Evolutionary conservation across 2,888 invertebrate genomes (phyloP).

Genomic region (Trisateles emortualis): DNA sequence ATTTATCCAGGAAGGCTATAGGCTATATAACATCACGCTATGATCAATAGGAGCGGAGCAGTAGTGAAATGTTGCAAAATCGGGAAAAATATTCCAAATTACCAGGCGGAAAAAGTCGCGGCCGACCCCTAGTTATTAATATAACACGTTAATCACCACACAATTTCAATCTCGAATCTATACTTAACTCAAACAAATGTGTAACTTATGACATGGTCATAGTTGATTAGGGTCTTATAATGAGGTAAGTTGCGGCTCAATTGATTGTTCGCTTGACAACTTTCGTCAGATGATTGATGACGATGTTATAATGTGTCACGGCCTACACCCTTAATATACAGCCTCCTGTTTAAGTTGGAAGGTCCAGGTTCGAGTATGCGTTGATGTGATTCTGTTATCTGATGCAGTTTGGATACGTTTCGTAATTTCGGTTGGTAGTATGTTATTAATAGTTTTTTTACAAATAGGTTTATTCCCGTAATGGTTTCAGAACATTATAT

Average conservation of each 20-base stretch:
- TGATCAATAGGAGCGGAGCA: no score
- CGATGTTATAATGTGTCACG: background rate
- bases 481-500: no score
- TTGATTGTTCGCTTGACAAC: slow-evolving; percentile 12
- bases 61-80: no score
- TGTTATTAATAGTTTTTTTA: no score
- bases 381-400: background rate
- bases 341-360: background rate
- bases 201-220: background rate
- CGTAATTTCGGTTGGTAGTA: no score
- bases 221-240: background rate
- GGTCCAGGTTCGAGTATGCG: background rate
- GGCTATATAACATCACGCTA: no score
- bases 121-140: no score
- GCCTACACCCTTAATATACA: background rate
- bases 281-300: slow-evolving; percentile 42
- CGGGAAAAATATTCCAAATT: no score
- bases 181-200: background rate
- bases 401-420: no score
- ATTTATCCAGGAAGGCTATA: no score
- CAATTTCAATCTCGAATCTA: background rate
- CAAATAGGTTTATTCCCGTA: no score
- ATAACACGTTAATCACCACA: background rate
- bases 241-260: slow-evolving; percentile 2
- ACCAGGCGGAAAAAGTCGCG: no score